phyloP scores from a whole-genome alignment of 1,140 invertebrate species.

The Gonatopus flavifemur region DNA sequence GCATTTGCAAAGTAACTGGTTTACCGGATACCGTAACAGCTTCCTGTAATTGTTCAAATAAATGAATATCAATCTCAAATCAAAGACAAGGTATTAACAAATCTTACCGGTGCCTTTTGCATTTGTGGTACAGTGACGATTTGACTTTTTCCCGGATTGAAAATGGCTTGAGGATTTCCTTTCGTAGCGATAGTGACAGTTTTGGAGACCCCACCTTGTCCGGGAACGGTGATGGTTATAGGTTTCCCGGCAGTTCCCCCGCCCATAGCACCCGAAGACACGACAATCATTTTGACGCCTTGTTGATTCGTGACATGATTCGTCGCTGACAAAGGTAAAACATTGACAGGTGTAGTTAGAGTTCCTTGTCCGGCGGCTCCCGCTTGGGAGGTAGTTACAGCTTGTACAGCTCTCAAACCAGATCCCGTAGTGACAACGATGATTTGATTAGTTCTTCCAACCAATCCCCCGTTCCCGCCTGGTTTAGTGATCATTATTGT shows the following conservation, averaged over 20 bases:
- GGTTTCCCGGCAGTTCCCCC: conserved; percentile 63
- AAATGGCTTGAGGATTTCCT: conserved; percentile 46
- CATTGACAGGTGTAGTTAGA: conserved; percentile 47
- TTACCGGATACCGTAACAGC: conserved; percentile 69
- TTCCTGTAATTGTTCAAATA: conserved; percentile 52
- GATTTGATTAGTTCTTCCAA: conserved; percentile 65
- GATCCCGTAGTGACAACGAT: conserved; percentile 73
- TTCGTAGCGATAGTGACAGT: conserved; percentile 64
- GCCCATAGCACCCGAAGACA: conserved; percentile 58
- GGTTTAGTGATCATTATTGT: conserved; percentile 69
- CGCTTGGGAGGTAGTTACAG: conserved; percentile 64
- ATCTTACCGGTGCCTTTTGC: conserved; percentile 45
- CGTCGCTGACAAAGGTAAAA: conserved; percentile 52
- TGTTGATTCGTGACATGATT: conserved; percentile 57
- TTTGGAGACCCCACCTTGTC: conserved; percentile 61
- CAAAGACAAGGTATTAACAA: conserved; percentile 1
- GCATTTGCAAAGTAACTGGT: conserved; percentile 69
- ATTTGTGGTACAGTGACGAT: conserved; percentile 58
- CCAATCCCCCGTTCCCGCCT: conserved; percentile 59
- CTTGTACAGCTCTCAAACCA: conserved; percentile 65
- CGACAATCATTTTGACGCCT: conserved; percentile 70
- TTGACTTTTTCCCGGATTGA: conserved; percentile 55
- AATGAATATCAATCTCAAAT: neutral
- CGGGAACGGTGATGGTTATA: conserved; percentile 70
- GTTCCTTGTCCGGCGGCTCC: conserved; percentile 43